These are phyloP conservation scores for Neomorphus geoffroyi DNA, from an alignment of 2,797 vertebrate genomes.

Conservation along the genomic window DNA sequence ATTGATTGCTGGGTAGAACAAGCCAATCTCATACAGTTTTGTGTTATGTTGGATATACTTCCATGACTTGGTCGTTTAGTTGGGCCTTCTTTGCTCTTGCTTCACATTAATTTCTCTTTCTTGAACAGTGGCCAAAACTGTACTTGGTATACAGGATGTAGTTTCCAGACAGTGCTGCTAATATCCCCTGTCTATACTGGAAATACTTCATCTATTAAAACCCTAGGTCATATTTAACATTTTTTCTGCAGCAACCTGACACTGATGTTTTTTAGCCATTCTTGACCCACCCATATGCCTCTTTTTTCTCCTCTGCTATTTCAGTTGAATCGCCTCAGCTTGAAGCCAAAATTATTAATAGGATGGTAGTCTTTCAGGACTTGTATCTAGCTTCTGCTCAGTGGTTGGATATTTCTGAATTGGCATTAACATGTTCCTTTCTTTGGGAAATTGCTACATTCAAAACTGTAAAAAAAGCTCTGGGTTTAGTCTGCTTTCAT, in stretches of 20 bases:
- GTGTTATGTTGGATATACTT: background rate
- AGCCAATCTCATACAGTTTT: background rate
- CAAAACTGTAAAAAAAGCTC: background rate
- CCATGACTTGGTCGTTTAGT: background rate
- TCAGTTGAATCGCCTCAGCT: constrained; percentile 18
- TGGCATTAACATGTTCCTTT: background rate
- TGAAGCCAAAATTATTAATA: constrained; percentile 52
- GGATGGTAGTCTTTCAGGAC: background rate
- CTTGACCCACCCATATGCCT: constrained; percentile 28
- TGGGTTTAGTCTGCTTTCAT: background rate
- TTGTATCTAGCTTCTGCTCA: background rate
- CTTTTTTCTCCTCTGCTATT: constrained; percentile 43
- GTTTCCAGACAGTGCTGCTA: constrained; percentile 33
- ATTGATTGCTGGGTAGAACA: background rate
- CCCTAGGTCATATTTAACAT: constrained; percentile 33
- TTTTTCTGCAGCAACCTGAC: constrained; percentile 62
- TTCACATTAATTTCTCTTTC: background rate
- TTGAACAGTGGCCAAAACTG: background rate
- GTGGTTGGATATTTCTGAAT: background rate
- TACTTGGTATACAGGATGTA: background rate
- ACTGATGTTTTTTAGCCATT: constrained; percentile 54
- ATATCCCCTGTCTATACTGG: background rate
- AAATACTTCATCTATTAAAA: constrained; percentile 57
- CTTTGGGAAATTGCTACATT: background rate
- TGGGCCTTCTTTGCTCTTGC: background rate